Evolutionary conservation across 2,888 invertebrate genomes (phyloP).

Genomic region (Apamea anceps): DNA sequence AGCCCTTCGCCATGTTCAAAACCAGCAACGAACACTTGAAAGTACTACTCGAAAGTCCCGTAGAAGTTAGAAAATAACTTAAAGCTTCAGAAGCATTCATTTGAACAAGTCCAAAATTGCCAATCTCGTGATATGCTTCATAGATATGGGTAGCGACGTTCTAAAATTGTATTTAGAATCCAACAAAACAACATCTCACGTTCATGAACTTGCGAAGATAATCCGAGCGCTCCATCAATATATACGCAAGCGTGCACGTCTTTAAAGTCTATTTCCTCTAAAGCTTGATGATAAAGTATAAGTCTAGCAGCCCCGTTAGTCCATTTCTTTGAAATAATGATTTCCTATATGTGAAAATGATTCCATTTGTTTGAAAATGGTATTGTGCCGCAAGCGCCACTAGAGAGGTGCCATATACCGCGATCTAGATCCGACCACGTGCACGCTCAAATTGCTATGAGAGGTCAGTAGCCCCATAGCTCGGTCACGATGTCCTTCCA

Average conservation of each 20-base stretch:
- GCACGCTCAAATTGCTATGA: conserved; percentile 78
- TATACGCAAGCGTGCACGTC: conserved; percentile 10
- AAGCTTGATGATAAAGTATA: conserved; percentile 28
- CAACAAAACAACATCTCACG: not conserved
- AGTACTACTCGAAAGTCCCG: not conserved
- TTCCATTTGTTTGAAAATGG: conserved; percentile 49
- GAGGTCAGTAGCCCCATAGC: conserved; percentile 85
- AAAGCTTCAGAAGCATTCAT: not conserved
- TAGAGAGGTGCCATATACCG: conserved; percentile 63
- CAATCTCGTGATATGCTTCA: not conserved
- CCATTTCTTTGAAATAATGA: conserved; percentile 51
- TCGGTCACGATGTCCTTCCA: conserved; percentile 85
- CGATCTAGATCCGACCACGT: conserved; percentile 78
- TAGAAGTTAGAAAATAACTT: not conserved
- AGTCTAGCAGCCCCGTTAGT: conserved; percentile 34
- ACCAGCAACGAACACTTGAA: conserved; percentile 10
- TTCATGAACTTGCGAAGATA: not conserved
- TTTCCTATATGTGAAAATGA: conserved; percentile 53
- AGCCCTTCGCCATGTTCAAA: conserved; percentile 71
- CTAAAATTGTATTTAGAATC: conserved; percentile 12
- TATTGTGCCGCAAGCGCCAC: conserved; percentile 47
- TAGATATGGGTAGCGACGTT: not conserved
- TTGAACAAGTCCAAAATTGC: not conserved
- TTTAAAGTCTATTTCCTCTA: conserved; percentile 29
- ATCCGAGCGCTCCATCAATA: conserved; percentile 4